Percentiles rank a stretch among this genome's conserved stretches.
Conservation (phyloP, 2,888 invertebrate genomes). For the Sisyra terminalis region DNA sequence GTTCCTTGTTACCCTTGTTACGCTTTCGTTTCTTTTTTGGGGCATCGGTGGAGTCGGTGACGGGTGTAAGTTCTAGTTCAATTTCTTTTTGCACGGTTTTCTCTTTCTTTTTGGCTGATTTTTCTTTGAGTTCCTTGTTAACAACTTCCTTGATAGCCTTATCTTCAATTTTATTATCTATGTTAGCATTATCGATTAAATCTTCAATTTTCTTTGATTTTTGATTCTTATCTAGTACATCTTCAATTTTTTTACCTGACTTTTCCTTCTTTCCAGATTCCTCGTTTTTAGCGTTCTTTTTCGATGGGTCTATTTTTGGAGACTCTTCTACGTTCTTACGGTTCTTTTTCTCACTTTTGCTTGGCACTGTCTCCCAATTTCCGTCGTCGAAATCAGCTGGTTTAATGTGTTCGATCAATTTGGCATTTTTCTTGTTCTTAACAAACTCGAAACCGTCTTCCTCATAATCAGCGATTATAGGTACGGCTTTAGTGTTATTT, state of each 20-base stretch:
- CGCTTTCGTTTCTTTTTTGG: constrained; percentile 16
- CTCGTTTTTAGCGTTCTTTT: constrained; percentile 29
- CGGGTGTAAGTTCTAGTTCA: constrained; percentile 22
- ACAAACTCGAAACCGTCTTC: constrained; percentile 38
- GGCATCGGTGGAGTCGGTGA: constrained; percentile 17
- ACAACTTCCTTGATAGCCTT: constrained; percentile 32
- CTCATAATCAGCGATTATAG: constrained; percentile 52
- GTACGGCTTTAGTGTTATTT: constrained; percentile 35
- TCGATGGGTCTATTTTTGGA: constrained; percentile 33
- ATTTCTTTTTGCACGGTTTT: constrained; percentile 15
- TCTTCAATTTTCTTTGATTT: constrained; percentile 26
- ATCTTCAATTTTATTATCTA: constrained; percentile 27
- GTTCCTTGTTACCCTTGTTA: constrained; percentile 13
- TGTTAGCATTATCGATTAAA: constrained; percentile 15
- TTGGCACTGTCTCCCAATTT: constrained; percentile 55
- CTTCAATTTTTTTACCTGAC: constrained; percentile 19
- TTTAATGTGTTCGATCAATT: constrained; percentile 40
- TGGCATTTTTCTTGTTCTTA: constrained; percentile 43
- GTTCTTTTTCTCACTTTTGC: constrained; percentile 55
- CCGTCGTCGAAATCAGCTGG: constrained; percentile 59
- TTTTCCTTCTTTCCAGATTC: constrained; percentile 23
- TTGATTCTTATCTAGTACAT: constrained; percentile 15
- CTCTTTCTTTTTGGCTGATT: constrained; percentile 22
- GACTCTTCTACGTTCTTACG: constrained; percentile 41
- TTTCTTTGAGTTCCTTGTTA: constrained; percentile 30